phyloP scores from a whole-genome alignment of 2,797 vertebrate species.

The Sarcoramphus papa region DNA sequence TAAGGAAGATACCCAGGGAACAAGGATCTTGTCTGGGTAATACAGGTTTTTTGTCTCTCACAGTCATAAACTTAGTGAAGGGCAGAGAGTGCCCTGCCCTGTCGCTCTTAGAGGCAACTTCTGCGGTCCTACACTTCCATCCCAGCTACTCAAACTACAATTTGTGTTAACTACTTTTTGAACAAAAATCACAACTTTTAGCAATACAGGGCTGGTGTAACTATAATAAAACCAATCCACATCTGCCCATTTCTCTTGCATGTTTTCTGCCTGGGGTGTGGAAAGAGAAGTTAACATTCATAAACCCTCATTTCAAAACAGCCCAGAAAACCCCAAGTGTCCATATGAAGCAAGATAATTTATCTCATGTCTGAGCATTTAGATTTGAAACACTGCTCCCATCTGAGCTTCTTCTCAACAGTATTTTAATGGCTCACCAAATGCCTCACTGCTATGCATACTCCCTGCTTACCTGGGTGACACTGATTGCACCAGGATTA shows the following conservation, averaged over 20 bases:
- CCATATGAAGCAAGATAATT: neutral
- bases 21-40: neutral
- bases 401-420: neutral
- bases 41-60: rapidly evolving
- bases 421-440: neutral
- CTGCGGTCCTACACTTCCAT: neutral
- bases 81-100: neutral
- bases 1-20: neutral
- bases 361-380: neutral
- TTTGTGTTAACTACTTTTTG: neutral
- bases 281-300: neutral
- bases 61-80: neutral
- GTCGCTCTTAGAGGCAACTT: neutral
- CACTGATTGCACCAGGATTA: neutral
- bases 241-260: neutral
- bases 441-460: neutral
- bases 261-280: neutral
- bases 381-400: neutral
- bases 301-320: neutral
- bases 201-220: neutral
- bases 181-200: neutral
- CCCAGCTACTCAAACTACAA: neutral
- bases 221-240: neutral
- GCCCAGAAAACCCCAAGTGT: neutral
- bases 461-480: neutral